phyloP scores from a whole-genome alignment of 2,888 invertebrate genomes.

The Agonopterix arenella region DNA sequence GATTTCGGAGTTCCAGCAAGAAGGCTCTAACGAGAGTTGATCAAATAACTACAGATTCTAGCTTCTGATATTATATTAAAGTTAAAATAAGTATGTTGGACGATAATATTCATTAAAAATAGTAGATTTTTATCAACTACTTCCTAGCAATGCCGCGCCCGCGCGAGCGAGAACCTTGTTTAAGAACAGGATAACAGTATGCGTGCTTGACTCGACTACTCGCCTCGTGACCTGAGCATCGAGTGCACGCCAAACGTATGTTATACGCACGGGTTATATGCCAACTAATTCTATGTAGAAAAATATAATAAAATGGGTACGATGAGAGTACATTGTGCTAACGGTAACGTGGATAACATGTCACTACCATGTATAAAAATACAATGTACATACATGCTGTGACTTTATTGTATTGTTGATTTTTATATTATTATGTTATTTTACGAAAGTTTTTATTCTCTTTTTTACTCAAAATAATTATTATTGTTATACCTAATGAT shows the following conservation, averaged over 20 bases:
- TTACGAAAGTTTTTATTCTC: conserved; percentile 51
- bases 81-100: conserved; percentile 34
- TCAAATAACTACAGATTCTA: conserved; percentile 30
- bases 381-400: conserved; percentile 55
- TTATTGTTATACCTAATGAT: conserved; percentile 53
- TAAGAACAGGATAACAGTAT: neutral
- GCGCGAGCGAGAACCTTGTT: conserved; percentile 1
- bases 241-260: neutral
- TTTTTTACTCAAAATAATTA: conserved; percentile 37
- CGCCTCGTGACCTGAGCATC: neutral
- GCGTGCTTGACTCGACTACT: neutral
- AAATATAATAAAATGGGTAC: conserved; percentile 57
- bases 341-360: conserved; percentile 18
- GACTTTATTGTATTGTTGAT: conserved; percentile 60
- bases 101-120: conserved; percentile 30
- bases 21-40: conserved; percentile 3
- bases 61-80: conserved; percentile 44
- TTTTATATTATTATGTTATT: conserved; percentile 50
- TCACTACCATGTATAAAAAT: conserved; percentile 32
- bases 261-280: conserved; percentile 34
- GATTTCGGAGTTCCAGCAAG: conserved; percentile 10
- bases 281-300: conserved; percentile 42
- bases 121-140: conserved; percentile 41
- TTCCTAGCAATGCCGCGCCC: conserved; percentile 15
- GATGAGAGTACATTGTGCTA: conserved; percentile 37